Percentiles rank a stretch among this genome's conserved stretches.
Conservation (phyloP, 1,140 invertebrate genomes). For the Stenopsyche tienmushanensis region DNA sequence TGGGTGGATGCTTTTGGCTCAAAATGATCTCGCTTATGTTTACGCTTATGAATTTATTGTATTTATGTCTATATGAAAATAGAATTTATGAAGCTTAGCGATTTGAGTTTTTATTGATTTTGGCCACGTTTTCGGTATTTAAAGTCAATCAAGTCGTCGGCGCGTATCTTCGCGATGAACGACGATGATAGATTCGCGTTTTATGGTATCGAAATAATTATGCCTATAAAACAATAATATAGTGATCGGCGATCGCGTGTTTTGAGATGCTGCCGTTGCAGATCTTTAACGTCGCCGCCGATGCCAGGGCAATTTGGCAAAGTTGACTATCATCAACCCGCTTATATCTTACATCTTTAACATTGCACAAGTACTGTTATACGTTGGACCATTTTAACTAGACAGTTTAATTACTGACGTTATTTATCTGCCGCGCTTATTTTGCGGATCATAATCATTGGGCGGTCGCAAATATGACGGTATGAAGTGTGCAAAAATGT, state of each 20-base stretch:
- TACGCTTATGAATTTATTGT: too few species aligned
- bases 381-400: not conserved
- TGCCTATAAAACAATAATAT: not conserved
- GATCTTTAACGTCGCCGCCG: too few species aligned
- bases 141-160: not conserved
- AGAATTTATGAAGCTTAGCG: too few species aligned
- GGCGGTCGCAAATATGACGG: not conserved
- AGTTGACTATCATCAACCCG: not conserved
- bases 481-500: not conserved
- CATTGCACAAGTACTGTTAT: not conserved
- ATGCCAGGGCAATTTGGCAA: not conserved
- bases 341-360: not conserved
- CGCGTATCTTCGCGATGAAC: not conserved
- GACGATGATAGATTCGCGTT: slow-evolving; percentile 4
- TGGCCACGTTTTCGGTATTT: not conserved
- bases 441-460: too few species aligned
- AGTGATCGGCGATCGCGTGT: not conserved
- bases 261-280: not conserved
- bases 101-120: too few species aligned
- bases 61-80: too few species aligned
- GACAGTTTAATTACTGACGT: not conserved
- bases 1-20: too few species aligned
- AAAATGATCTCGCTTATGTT: too few species aligned
- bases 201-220: slow-evolving; percentile 5
- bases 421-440: too few species aligned